phyloP scores from a whole-genome alignment of 2,797 vertebrate species.

The Lagocephalus sceleratus region DNA sequence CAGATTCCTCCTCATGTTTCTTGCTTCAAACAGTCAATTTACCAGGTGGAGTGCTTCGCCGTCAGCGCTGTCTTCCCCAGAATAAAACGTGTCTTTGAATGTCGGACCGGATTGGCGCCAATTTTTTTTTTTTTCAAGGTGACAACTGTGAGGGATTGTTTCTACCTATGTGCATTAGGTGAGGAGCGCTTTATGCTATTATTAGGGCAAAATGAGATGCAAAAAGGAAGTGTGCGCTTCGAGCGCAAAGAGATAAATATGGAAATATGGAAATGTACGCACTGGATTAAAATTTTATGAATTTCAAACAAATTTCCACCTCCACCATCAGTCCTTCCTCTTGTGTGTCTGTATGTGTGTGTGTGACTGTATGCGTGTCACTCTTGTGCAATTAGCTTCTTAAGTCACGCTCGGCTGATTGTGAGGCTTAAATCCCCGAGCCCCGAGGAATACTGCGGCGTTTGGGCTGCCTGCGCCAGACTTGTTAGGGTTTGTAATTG shows the following conservation, averaged over 20 bases:
- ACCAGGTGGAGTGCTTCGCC: slow-evolving; percentile 52
- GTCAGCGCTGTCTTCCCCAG: slow-evolving; percentile 50
- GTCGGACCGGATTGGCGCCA: slow-evolving; percentile 28
- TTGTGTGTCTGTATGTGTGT: slow-evolving; percentile 4
- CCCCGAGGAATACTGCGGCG: slow-evolving; percentile 54
- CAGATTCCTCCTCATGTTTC: slow-evolving; percentile 45
- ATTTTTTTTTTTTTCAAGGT: slow-evolving; percentile 8
- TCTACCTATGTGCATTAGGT: slow-evolving; percentile 28
- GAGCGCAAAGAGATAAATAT: slow-evolving; percentile 68
- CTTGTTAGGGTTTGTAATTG: slow-evolving; percentile 75
- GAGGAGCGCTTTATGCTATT: slow-evolving; percentile 58
- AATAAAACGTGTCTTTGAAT: slow-evolving; percentile 48
- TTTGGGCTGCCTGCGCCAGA: slow-evolving; percentile 49
- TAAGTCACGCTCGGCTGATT: slow-evolving; percentile 66
- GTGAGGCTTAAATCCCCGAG: slow-evolving; percentile 64
- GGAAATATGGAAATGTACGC: slow-evolving; percentile 74
- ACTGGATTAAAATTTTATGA: slow-evolving; percentile 73
- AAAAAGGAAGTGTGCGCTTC: slow-evolving; percentile 54
- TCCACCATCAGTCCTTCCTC: slow-evolving; percentile 49
- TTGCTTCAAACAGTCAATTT: slow-evolving; percentile 54
- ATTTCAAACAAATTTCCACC: slow-evolving; percentile 73
- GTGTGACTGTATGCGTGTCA: slow-evolving; percentile 31
- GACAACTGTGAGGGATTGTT: slow-evolving; percentile 29
- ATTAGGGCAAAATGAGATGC: slow-evolving; percentile 64
- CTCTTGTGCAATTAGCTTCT: slow-evolving; percentile 72